These are phyloP conservation scores for Gymnothorax reevesii DNA, from an alignment of 2,797 vertebrate species.

Conservation along the genomic window DNA sequence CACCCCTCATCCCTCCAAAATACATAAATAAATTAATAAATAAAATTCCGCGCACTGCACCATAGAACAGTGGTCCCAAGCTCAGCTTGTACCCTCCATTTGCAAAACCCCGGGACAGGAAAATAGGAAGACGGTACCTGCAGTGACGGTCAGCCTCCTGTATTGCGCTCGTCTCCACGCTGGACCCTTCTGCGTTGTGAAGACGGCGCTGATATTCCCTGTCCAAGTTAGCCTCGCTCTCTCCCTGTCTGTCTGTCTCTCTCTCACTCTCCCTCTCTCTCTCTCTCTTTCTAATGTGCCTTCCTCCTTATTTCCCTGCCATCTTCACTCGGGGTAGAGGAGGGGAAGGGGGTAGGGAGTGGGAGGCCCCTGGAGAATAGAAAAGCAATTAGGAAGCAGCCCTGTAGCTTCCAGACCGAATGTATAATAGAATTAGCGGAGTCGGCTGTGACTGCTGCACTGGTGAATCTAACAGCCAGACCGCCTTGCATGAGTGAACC, in stretches of 20 bases:
- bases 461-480: slow-evolving; percentile 64
- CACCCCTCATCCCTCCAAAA: slow-evolving; percentile 36
- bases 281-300: slow-evolving; percentile 66
- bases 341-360: slow-evolving; percentile 57
- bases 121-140: slow-evolving; percentile 35
- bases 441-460: slow-evolving; percentile 56
- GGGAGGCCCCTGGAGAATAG: slow-evolving; percentile 73
- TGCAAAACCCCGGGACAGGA: background rate
- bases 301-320: slow-evolving; percentile 71
- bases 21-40: slow-evolving; percentile 18
- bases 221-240: slow-evolving; percentile 62
- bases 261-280: slow-evolving; percentile 50
- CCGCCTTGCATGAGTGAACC: slow-evolving; percentile 43
- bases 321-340: slow-evolving; percentile 72
- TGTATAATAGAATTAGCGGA: slow-evolving; percentile 79
- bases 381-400: slow-evolving; percentile 82
- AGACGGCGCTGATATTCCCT: slow-evolving; percentile 77
- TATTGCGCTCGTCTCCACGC: slow-evolving; percentile 53
- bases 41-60: slow-evolving; percentile 34
- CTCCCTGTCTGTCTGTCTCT: slow-evolving; percentile 41
- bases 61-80: slow-evolving; percentile 32
- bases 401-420: slow-evolving; percentile 76
- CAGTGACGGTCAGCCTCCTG: slow-evolving; percentile 42
- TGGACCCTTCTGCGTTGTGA: slow-evolving; percentile 71
- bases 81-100: background rate